phyloP scores from a whole-genome alignment of 2,797 vertebrate genomes.

The Myotis myotis region DNA sequence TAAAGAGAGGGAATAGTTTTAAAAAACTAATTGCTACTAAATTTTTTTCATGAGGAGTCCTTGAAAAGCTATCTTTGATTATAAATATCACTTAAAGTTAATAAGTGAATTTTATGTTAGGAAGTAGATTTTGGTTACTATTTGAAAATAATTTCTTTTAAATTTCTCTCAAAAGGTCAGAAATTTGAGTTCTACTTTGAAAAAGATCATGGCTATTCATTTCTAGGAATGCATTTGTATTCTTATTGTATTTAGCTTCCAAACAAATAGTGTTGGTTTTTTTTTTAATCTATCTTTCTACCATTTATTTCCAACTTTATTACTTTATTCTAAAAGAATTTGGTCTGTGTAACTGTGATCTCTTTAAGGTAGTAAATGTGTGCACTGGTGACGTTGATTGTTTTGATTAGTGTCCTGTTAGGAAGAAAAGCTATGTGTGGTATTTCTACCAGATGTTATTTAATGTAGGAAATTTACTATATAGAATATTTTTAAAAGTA shows the following conservation, averaged over 20 bases:
- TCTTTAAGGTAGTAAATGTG: background rate
- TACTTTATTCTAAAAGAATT: background rate
- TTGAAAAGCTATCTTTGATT: constrained; percentile 31
- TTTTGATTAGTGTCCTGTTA: background rate
- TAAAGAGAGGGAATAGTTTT: background rate
- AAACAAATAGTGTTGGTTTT: background rate
- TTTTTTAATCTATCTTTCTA: background rate
- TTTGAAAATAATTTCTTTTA: constrained; percentile 31
- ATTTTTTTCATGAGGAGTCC: background rate
- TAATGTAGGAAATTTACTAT: background rate
- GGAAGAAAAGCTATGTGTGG: background rate
- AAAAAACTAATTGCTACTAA: constrained; percentile 2
- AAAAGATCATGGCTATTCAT: background rate
- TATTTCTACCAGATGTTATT: background rate
- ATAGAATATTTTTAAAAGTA: background rate
- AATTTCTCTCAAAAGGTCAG: background rate
- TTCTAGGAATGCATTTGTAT: background rate
- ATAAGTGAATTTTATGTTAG: background rate
- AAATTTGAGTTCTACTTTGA: background rate
- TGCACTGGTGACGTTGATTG: background rate
- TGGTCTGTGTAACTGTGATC: background rate
- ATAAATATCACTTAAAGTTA: constrained; percentile 24
- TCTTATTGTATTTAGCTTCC: background rate
- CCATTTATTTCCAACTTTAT: background rate
- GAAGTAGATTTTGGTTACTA: constrained; percentile 6